Evolutionary conservation across 2,113 vertebrate genomes (phyloP).

Genomic region (Syrrhaptes paradoxus): DNA sequence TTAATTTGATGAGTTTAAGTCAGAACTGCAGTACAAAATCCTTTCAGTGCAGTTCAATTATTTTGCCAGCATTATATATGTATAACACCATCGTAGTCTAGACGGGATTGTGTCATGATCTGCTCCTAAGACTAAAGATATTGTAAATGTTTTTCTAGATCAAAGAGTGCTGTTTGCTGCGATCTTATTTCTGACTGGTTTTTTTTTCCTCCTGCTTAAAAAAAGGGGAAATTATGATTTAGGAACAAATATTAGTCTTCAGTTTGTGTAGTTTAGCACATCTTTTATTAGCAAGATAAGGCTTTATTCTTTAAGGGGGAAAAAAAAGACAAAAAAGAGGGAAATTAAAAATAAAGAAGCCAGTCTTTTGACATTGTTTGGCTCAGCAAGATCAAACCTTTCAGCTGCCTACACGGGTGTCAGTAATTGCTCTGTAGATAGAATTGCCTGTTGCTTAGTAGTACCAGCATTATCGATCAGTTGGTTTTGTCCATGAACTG

Average conservation of each 20-base stretch:
- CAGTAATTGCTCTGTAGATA: slow-evolving; percentile 22
- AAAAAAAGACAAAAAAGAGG: background rate
- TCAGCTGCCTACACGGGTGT: background rate
- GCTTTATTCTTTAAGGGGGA: background rate
- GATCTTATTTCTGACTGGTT: background rate
- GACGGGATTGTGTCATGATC: background rate
- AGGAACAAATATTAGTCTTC: background rate
- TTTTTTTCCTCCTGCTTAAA: background rate
- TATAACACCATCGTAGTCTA: background rate
- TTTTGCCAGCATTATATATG: background rate
- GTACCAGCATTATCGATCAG: slow-evolving; percentile 1
- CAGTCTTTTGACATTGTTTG: background rate
- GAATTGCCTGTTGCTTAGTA: slow-evolving; percentile 10
- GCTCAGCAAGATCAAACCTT: background rate
- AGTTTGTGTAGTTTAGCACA: background rate
- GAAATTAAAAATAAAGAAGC: background rate
- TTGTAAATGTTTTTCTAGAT: background rate
- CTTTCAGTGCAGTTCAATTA: background rate
- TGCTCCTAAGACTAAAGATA: background rate
- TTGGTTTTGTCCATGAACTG: background rate
- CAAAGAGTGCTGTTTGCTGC: background rate
- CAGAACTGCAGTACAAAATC: background rate
- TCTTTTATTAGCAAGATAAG: slow-evolving; percentile 7
- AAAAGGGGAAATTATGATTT: background rate
- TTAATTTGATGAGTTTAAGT: slow-evolving; percentile 12